phyloP scores from a whole-genome alignment of 2,888 invertebrate species.

The Agonum fuliginosum region DNA sequence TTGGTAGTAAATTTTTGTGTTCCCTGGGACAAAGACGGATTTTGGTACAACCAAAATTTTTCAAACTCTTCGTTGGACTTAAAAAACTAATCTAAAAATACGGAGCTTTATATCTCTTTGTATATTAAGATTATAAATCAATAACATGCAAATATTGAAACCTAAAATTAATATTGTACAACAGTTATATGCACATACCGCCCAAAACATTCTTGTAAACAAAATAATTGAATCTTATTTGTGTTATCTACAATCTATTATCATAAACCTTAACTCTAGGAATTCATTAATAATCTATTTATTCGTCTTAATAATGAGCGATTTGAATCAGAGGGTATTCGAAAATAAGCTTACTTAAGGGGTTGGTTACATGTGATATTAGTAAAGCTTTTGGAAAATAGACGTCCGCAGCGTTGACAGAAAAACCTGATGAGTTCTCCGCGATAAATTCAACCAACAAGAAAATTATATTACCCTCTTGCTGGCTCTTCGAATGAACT shows the following conservation, averaged over 20 bases:
- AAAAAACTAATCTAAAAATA: constrained; percentile 49
- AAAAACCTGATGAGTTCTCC: constrained; percentile 33
- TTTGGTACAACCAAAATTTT: constrained; percentile 41
- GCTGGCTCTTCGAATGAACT: constrained; percentile 30
- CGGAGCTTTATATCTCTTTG: constrained; percentile 21
- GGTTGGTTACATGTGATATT: constrained; percentile 35
- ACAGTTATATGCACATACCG: constrained; percentile 36
- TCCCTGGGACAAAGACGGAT: constrained; percentile 54
- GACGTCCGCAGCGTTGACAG: not conserved
- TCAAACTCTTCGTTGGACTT: constrained; percentile 32
- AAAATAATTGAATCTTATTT: constrained; percentile 55
- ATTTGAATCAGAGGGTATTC: constrained; percentile 52
- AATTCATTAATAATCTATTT: constrained; percentile 24
- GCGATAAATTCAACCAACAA: constrained; percentile 32
- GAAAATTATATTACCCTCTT: constrained; percentile 26
- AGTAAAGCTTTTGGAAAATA: constrained; percentile 46
- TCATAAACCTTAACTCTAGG: constrained; percentile 29
- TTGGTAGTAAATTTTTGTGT: constrained; percentile 47
- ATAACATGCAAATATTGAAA: constrained; percentile 53
- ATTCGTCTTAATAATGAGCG: constrained; percentile 7
- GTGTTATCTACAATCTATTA: constrained; percentile 41
- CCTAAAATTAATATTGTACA: constrained; percentile 49
- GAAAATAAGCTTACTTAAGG: constrained; percentile 49
- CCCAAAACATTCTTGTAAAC: constrained; percentile 53
- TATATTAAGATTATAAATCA: constrained; percentile 31